Conservation (phyloP, 2,113 vertebrate species). For the Abramis brama region DNA sequence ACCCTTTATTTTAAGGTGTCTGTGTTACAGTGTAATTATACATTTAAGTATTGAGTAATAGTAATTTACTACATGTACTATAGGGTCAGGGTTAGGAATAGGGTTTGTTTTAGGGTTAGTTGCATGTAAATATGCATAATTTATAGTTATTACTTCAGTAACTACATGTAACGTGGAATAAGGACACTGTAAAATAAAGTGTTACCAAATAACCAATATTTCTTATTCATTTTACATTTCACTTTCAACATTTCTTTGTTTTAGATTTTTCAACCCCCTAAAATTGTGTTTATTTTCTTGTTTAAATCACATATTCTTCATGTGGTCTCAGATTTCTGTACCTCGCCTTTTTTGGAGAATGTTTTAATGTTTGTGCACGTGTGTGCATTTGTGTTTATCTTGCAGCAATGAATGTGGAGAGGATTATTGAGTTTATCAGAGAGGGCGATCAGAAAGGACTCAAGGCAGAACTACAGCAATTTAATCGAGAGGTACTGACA, state of each 20-base stretch:
- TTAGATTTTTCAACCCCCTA: neutral
- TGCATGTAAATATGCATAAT: too few relatives aligned
- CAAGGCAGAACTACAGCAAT: constrained; percentile 70
- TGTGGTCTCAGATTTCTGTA: too few relatives aligned
- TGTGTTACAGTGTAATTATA: too few relatives aligned
- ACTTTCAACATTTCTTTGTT: neutral
- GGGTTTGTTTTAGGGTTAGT: too few relatives aligned
- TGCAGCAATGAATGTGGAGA: constrained; percentile 71
- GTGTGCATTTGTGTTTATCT: neutral
- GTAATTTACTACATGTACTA: too few relatives aligned
- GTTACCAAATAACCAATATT: too few relatives aligned
- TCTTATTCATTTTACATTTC: neutral
- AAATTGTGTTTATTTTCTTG: neutral
- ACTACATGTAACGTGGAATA: too few relatives aligned
- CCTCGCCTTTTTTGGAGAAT: neutral
- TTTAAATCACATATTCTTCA: neutral
- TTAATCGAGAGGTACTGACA: constrained; percentile 74
- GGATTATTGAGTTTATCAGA: constrained; percentile 76
- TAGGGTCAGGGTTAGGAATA: too few relatives aligned
- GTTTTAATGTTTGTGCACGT: neutral
- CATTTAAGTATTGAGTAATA: too few relatives aligned
- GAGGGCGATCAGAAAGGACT: constrained; percentile 71
- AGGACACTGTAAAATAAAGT: too few relatives aligned
- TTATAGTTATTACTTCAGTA: too few relatives aligned
- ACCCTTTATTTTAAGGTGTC: too few relatives aligned